These are phyloP conservation scores for Drosophila subpulchrella DNA, from an alignment of 1,140 invertebrate genomes.

Conservation along the genomic window DNA sequence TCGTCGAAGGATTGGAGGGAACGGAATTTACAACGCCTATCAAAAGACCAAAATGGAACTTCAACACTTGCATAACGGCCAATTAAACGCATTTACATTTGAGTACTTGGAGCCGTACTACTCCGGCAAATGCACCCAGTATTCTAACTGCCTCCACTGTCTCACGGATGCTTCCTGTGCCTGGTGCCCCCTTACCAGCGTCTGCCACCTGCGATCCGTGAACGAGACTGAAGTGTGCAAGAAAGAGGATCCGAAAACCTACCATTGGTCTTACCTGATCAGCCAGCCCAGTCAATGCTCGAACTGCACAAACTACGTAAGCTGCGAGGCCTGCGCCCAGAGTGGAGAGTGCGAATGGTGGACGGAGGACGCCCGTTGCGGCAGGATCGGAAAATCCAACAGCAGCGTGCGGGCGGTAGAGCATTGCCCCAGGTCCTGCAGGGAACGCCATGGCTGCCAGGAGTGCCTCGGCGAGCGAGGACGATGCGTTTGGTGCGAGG, in stretches of 20 bases:
- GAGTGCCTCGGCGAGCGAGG: slow-evolving; percentile 93
- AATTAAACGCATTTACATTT: slow-evolving; percentile 92
- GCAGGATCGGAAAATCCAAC: slow-evolving; percentile 89
- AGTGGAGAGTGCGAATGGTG: slow-evolving; percentile 94
- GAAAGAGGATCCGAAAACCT: slow-evolving; percentile 39
- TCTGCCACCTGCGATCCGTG: slow-evolving; percentile 87
- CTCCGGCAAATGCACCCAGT: slow-evolving; percentile 91
- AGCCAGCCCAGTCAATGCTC: slow-evolving; percentile 92
- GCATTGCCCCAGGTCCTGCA: slow-evolving; percentile 91
- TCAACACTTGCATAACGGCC: slow-evolving; percentile 89
- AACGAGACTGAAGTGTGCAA: slow-evolving; percentile 88
- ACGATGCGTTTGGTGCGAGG: slow-evolving; percentile 97
- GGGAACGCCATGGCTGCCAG: slow-evolving; percentile 90
- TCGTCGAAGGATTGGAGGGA: slow-evolving; percentile 81
- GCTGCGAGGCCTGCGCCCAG: slow-evolving; percentile 90
- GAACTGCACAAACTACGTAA: slow-evolving; percentile 95
- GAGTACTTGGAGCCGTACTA: slow-evolving; percentile 95
- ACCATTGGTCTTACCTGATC: slow-evolving; percentile 91
- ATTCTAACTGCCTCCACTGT: slow-evolving; percentile 94
- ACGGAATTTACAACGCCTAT: slow-evolving; percentile 84
- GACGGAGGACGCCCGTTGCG: slow-evolving; percentile 93
- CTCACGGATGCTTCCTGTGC: slow-evolving; percentile 94
- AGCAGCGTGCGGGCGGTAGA: slow-evolving; percentile 88
- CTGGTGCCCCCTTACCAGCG: slow-evolving; percentile 92
- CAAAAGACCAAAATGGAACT: slow-evolving; percentile 92